phyloP scores from a whole-genome alignment of 2,113 vertebrate genomes.

The Poeciliopsis turrubarensis region DNA sequence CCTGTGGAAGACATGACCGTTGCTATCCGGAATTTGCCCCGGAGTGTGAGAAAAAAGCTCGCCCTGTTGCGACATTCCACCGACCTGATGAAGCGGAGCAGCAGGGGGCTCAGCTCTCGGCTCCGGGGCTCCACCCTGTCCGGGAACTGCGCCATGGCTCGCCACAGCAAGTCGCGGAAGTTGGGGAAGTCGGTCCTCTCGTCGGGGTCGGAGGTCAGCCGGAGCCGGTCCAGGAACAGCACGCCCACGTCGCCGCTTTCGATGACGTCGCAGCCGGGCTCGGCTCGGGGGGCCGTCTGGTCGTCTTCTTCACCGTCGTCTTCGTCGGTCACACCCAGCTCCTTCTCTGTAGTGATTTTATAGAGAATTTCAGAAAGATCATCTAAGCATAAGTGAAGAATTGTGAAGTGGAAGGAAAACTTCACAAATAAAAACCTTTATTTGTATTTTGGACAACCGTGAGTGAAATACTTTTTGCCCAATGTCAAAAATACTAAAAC shows the following conservation, averaged over 20 bases:
- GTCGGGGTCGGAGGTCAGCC: constrained; percentile 61
- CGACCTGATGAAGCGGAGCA: constrained; percentile 93
- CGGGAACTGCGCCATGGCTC: constrained; percentile 87
- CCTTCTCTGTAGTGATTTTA: constrained; percentile 80
- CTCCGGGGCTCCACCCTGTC: constrained; percentile 92
- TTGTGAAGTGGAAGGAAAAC: too few relatives aligned
- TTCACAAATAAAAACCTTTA: too few relatives aligned
- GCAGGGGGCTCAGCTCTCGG: constrained; percentile 90
- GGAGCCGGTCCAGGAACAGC: constrained; percentile 84
- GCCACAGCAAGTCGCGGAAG: constrained; percentile 92
- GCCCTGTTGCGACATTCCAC: neutral
- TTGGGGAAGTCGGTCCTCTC: constrained; percentile 91
- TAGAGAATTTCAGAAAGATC: too few relatives aligned
- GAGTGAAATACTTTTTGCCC: too few relatives aligned
- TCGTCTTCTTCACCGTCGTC: neutral
- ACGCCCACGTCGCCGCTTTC: constrained; percentile 77
- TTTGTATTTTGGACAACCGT: too few relatives aligned
- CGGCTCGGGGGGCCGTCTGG: constrained; percentile 28
- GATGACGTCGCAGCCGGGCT: constrained; percentile 73
- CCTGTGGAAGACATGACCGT: constrained; percentile 66
- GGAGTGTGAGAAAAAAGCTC: neutral
- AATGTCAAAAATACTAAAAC: too few relatives aligned
- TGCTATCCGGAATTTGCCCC: too few relatives aligned
- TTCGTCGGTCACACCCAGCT: constrained; percentile 75
- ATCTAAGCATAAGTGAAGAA: too few relatives aligned